Conservation (phyloP, 2,797 vertebrate genomes). For the Caiman crocodilus region DNA sequence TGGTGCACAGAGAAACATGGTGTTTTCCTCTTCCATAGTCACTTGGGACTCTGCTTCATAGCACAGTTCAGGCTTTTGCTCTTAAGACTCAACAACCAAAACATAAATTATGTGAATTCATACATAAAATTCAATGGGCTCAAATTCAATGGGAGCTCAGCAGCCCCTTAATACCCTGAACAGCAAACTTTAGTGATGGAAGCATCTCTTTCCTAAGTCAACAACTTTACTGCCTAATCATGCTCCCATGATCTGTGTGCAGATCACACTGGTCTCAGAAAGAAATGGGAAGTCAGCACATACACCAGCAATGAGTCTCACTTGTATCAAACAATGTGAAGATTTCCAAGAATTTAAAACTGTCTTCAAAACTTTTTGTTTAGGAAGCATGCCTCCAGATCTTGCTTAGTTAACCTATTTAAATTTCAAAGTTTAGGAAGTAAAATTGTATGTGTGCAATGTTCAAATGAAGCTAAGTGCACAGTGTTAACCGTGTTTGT, state of each 20-base stretch:
- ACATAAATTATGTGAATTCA: background rate
- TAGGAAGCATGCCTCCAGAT: too few relatives aligned
- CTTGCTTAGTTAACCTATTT: background rate
- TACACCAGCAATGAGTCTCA: background rate
- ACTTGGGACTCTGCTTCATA: background rate
- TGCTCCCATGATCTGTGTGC: background rate
- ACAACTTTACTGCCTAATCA: background rate
- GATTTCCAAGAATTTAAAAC: background rate
- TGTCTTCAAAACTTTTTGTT: background rate
- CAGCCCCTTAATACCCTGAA: background rate
- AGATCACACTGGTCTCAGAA: background rate
- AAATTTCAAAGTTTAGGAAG: background rate
- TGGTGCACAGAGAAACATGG: background rate
- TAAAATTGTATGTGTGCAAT: background rate
- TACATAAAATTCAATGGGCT: background rate
- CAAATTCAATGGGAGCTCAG: background rate
- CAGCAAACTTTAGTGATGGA: background rate
- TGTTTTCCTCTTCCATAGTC: background rate
- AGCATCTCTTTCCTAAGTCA: background rate
- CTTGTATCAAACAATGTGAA: background rate
- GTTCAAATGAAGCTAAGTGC: background rate
- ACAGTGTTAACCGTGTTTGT: fast-evolving
- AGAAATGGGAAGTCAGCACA: background rate
- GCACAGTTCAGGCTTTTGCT: background rate
- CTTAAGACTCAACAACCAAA: background rate